These are phyloP conservation scores for Caiman crocodilus DNA, from an alignment of 2,797 vertebrate genomes.

Conservation along the genomic window DNA sequence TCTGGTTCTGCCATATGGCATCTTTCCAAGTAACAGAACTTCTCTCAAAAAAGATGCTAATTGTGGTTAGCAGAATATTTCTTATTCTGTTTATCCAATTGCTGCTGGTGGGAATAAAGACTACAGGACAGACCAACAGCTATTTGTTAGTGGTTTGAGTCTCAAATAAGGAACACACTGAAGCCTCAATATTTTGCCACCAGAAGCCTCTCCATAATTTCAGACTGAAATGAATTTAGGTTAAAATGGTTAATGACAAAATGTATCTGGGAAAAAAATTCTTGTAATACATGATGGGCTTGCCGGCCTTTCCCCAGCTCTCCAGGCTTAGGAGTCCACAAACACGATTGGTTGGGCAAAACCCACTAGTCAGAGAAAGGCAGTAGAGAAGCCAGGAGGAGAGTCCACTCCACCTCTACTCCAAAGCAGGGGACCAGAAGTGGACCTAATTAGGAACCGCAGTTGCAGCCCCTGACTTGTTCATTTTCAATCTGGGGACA, in stretches of 20 bases:
- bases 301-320: no score
- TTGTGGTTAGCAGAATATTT: background rate
- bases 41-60: background rate
- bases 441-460: no score
- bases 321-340: no score
- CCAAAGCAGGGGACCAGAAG: no score
- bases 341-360: no score
- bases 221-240: background rate
- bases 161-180: background rate
- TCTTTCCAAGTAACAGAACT: background rate
- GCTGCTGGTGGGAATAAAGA: background rate
- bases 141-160: background rate
- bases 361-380: no score
- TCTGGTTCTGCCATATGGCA: background rate
- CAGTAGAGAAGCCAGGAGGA: no score
- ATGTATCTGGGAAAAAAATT: background rate
- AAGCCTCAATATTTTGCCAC: background rate
- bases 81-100: fast-evolving
- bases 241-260: background rate
- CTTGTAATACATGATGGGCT: background rate
- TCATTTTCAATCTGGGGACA: no score
- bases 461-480: no score
- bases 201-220: background rate
- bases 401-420: no score
- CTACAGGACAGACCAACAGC: background rate